Conservation (phyloP, 1,140 invertebrate genomes). For the Ladona fulva region DNA sequence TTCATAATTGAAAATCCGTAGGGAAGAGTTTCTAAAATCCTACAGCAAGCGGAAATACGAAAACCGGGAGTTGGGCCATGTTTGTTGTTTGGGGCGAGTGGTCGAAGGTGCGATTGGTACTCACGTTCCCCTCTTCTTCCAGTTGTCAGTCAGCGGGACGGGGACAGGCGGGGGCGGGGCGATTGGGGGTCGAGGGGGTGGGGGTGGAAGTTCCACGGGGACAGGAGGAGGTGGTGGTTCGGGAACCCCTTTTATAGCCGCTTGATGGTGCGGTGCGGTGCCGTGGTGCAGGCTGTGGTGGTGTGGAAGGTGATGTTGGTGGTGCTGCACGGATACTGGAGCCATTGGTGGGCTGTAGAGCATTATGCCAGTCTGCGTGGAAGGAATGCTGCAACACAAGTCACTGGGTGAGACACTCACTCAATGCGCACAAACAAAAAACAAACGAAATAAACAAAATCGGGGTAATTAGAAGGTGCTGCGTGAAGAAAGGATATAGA, state of each 20-base stretch:
- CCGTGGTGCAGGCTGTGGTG: not conserved
- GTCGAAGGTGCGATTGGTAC: too few relatives aligned
- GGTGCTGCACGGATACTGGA: not conserved
- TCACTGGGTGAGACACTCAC: too few relatives aligned
- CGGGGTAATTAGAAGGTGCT: too few relatives aligned
- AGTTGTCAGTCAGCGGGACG: not conserved
- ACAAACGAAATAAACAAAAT: too few relatives aligned
- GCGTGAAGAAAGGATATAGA: too few relatives aligned
- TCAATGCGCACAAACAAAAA: too few relatives aligned
- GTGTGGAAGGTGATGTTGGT: not conserved
- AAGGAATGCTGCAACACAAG: not conserved
- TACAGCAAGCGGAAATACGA: too few relatives aligned
- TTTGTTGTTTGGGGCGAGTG: too few relatives aligned
- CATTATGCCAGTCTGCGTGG: not conserved
- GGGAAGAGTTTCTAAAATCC: too few relatives aligned
- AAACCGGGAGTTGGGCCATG: too few relatives aligned
- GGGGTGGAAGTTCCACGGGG: not conserved
- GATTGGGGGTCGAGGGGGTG: not conserved
- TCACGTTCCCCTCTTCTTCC: not conserved
- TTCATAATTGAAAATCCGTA: too few relatives aligned
- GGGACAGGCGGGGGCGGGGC: not conserved
- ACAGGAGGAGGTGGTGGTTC: not conserved
- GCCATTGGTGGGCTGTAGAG: not conserved
- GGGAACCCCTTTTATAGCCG: not conserved
- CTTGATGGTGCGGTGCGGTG: not conserved